Evolutionary conservation across 2,113 vertebrate species (phyloP).

Genomic region (Columbina picui): DNA sequence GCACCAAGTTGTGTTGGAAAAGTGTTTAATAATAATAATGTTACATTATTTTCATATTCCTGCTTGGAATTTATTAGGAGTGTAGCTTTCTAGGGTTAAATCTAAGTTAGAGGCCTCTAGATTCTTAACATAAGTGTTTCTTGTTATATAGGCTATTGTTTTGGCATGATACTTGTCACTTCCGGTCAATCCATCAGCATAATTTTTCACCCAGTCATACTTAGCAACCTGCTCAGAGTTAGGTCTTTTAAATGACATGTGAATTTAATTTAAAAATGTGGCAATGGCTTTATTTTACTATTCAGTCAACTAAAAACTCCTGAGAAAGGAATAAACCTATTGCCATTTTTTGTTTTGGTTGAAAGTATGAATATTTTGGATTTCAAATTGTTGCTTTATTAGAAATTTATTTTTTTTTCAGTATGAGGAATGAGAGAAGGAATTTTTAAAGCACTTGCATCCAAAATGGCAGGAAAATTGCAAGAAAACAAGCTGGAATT

Average conservation of each 20-base stretch:
- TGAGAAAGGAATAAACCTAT: not conserved
- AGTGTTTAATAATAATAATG: not conserved
- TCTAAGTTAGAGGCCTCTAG: not conserved
- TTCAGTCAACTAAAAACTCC: not conserved
- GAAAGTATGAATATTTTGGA: not conserved
- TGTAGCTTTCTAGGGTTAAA: not conserved
- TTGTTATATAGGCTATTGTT: not conserved
- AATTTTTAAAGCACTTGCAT: not conserved
- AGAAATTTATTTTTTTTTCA: not conserved
- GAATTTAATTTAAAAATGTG: slow-evolving; percentile 16
- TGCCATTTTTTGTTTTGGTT: not conserved
- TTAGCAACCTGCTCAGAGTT: not conserved
- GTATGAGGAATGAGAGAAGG: not conserved
- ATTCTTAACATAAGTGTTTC: not conserved
- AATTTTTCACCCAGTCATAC: not conserved
- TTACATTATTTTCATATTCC: not conserved
- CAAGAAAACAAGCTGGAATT: not conserved
- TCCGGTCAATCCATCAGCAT: not conserved
- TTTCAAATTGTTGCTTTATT: not conserved
- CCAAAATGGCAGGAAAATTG: not conserved
- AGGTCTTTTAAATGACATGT: not conserved
- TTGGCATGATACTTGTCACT: not conserved
- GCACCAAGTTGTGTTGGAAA: not conserved
- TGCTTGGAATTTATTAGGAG: not conserved
- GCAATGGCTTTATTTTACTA: not conserved